These are phyloP conservation scores for Leuciscus idus DNA, from an alignment of 2,113 vertebrate genomes.

Conservation along the genomic window DNA sequence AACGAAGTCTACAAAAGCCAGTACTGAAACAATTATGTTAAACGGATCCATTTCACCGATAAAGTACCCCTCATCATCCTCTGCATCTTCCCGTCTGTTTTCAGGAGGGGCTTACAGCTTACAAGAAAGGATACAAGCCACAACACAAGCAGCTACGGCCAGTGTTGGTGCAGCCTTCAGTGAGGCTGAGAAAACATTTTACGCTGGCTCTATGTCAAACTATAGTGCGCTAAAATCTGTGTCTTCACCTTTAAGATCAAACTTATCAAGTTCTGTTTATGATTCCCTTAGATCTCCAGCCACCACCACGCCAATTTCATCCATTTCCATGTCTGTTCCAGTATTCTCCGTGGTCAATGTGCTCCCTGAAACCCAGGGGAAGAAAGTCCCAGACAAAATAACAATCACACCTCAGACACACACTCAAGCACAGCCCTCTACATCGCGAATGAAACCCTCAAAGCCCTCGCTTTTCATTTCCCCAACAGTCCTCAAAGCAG, in stretches of 20 bases:
- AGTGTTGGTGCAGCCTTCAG: conserved; percentile 82
- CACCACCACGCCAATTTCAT: conserved; percentile 83
- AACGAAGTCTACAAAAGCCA: conserved; percentile 83
- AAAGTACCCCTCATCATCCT: conserved; percentile 85
- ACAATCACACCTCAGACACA: conserved; percentile 79
- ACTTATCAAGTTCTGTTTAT: conserved; percentile 85
- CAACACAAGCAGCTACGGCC: conserved; percentile 82
- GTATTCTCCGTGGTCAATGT: conserved; percentile 94
- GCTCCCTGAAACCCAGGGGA: conserved; percentile 85
- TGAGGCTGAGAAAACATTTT: conserved; percentile 83
- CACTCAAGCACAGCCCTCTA: conserved; percentile 76
- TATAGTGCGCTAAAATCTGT: conserved; percentile 90
- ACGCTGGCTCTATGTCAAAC: conserved; percentile 78
- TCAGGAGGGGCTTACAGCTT: conserved; percentile 86
- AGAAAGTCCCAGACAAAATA: conserved; percentile 83
- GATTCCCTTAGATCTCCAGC: conserved; percentile 83
- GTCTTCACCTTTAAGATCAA: conserved; percentile 84
- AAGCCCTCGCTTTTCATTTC: conserved; percentile 91
- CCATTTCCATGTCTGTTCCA: conserved; percentile 88
- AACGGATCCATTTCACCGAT: conserved; percentile 90
- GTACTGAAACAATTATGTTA: conserved; percentile 83
- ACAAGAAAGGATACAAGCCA: conserved; percentile 90
- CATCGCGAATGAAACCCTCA: conserved; percentile 84
- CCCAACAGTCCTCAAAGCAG: conserved; percentile 84
- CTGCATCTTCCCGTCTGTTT: conserved; percentile 76